Conservation (phyloP, 2,888 invertebrate species). For the Merodon equestris region DNA sequence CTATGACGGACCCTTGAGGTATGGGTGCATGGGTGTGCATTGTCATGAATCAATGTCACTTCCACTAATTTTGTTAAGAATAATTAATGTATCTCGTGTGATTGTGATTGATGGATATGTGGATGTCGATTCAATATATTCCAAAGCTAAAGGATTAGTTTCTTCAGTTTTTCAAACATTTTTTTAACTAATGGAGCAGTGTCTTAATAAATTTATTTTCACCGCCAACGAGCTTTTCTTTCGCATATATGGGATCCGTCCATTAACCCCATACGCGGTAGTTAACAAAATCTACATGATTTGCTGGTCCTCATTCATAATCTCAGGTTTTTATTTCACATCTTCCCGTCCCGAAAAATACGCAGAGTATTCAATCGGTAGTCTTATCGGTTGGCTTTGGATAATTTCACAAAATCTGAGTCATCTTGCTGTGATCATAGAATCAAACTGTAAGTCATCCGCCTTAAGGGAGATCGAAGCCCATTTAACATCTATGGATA, state of each 20-base stretch:
- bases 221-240: conserved; percentile 15
- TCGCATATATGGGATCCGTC: conserved; percentile 60
- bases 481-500: conserved; percentile 64
- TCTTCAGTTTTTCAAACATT: no score
- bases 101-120: no score
- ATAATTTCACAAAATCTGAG: conserved; percentile 70
- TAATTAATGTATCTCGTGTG: no score
- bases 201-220: conserved; percentile 17
- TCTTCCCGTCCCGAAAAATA: conserved; percentile 35
- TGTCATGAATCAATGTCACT: no score
- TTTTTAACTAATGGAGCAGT: no score
- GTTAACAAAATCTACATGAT: conserved; percentile 41
- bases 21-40: no score
- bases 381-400: conserved; percentile 62
- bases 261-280: conserved; percentile 27
- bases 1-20: conserved; percentile 74
- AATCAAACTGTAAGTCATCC: conserved; percentile 67
- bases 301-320: conserved; percentile 58
- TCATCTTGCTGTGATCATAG: conserved; percentile 70
- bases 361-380: conserved; percentile 57
- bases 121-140: no score
- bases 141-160: no score
- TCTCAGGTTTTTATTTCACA: conserved; percentile 40
- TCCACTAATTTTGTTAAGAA: no score
- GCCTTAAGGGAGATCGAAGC: conserved; percentile 54